Conservation (phyloP, 2,888 invertebrate genomes). For the Elmis aenea region DNA sequence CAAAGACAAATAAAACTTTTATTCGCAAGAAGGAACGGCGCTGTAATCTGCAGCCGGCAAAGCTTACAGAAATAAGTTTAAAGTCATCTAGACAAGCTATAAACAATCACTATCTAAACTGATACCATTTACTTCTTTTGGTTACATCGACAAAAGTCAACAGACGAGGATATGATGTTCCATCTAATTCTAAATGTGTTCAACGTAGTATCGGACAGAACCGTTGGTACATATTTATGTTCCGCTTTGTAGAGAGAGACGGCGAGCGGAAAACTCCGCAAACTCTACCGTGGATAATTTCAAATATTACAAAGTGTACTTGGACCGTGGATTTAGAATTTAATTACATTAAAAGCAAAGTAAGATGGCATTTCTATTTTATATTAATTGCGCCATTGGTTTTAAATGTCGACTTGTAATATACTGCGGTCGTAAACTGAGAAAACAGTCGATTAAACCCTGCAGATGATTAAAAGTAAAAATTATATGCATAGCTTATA, state of each 20-base stretch:
- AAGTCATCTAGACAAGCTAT: conserved; percentile 9
- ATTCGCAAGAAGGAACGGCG: conserved; percentile 8
- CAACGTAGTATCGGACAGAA: too few species aligned
- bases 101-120: conserved; percentile 13
- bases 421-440: not conserved
- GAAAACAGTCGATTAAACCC: not conserved
- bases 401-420: too few species aligned
- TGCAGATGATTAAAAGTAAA: conserved; percentile 1
- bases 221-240: conserved; percentile 6
- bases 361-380: conserved; percentile 23
- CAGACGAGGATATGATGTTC: conserved; percentile 5
- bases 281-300: too few species aligned
- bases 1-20: conserved; percentile 18
- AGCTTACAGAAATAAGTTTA: conserved; percentile 1
- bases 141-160: conserved; percentile 4
- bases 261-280: too few species aligned
- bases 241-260: too few species aligned
- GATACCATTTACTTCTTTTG: conserved; percentile 9
- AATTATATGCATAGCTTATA: conserved; percentile 16
- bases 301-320: conserved; percentile 9
- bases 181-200: too few species aligned
- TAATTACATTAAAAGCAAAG: conserved; percentile 27
- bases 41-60: too few species aligned
- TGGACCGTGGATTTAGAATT: conserved; percentile 20
- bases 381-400: conserved; percentile 23